A percentile compares a stretch with the other conserved stretches of the same genome.
These are phyloP conservation scores for Phaonia tiefii DNA, from an alignment of 2,888 invertebrate genomes.

Conservation along the genomic window DNA sequence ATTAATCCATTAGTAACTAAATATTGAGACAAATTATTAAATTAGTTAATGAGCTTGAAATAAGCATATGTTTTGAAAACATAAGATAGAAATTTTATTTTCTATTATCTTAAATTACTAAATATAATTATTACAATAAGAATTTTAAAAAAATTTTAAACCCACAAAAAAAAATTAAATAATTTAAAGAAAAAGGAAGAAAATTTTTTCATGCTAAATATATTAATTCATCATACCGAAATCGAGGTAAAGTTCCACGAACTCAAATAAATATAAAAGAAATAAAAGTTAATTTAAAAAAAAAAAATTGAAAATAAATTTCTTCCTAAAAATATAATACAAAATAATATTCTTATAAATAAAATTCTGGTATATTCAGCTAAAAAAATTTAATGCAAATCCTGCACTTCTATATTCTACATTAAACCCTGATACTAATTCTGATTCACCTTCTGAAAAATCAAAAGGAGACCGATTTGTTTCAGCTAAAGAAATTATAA, in stretches of 20 bases:
- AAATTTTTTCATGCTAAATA: constrained; percentile 85
- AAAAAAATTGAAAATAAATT: constrained; percentile 81
- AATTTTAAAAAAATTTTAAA: constrained; percentile 80
- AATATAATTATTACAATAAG: constrained; percentile 79
- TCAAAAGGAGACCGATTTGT: constrained; percentile 86
- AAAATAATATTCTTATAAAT: constrained; percentile 84
- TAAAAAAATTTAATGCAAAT: constrained; percentile 88
- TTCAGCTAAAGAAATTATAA: constrained; percentile 85
- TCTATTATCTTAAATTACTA: constrained; percentile 83
- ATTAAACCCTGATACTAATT: constrained; percentile 91
- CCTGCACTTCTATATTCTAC: constrained; percentile 87
- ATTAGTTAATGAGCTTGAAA: constrained; percentile 85
- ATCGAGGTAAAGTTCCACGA: constrained; percentile 86
- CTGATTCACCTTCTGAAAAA: constrained; percentile 90
- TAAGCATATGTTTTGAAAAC: constrained; percentile 87
- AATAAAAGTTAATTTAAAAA: constrained; percentile 81
- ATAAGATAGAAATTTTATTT: constrained; percentile 83
- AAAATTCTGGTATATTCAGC: constrained; percentile 86
- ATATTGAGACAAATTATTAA: constrained; percentile 82
- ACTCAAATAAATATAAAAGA: constrained; percentile 83
- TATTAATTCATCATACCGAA: constrained; percentile 88
- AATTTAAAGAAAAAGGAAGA: constrained; percentile 85
- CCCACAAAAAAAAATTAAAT: constrained; percentile 83
- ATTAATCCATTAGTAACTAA: constrained; percentile 81
- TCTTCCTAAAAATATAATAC: constrained; percentile 83